Conservation (phyloP, 1,140 invertebrate genomes). For the Leptestheria dahalacensis region DNA sequence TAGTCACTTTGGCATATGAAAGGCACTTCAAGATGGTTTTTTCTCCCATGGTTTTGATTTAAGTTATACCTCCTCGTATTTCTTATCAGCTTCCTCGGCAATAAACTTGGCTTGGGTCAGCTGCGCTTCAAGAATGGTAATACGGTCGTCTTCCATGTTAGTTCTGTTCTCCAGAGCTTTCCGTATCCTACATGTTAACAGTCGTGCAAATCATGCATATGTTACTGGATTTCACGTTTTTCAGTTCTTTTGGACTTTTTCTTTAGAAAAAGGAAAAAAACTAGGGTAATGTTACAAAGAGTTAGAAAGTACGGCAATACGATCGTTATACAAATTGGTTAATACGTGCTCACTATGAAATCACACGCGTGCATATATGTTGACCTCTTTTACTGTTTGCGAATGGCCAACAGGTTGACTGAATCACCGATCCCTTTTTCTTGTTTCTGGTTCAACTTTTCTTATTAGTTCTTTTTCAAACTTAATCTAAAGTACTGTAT, state of each 20-base stretch:
- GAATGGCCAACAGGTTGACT: no score
- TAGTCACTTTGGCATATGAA: conserved; percentile 3
- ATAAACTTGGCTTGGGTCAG: conserved; percentile 92
- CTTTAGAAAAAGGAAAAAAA: no score
- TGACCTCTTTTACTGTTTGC: no score
- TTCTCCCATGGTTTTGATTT: neutral
- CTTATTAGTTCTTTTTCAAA: neutral
- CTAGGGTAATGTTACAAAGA: no score
- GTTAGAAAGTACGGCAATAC: no score
- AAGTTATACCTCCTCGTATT: conserved; percentile 90
- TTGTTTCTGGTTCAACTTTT: neutral
- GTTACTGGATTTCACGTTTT: no score
- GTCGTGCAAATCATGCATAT: neutral
- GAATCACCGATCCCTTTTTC: no score
- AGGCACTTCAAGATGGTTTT: neutral
- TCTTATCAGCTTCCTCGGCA: conserved; percentile 96
- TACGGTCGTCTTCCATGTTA: conserved; percentile 96
- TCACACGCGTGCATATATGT: no score
- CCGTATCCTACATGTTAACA: conserved; percentile 61
- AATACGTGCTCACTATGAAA: no score
- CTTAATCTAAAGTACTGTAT: neutral
- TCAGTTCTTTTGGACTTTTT: no score
- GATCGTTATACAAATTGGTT: no score
- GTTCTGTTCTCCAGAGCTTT: conserved; percentile 96
- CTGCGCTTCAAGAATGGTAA: conserved; percentile 83